A percentile compares a stretch with the other conserved stretches of the same genome.
Conservation (phyloP, 2,113 vertebrate genomes). For the Serinus canaria region DNA sequence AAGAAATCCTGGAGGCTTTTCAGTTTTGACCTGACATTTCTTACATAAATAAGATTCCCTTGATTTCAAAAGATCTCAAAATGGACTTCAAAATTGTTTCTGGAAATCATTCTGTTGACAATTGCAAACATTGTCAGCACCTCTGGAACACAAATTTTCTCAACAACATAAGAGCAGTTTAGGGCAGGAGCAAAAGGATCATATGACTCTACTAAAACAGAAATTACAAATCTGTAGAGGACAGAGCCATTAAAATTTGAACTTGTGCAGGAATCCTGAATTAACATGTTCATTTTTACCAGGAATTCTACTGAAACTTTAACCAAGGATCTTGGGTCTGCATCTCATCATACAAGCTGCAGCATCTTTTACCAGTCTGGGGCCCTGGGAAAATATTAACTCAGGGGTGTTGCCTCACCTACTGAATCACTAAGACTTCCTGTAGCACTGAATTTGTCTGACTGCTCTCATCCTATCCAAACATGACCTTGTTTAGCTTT, state of each 20-base stretch:
- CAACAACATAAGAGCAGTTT: background rate
- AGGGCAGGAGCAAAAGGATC: background rate
- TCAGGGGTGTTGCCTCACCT: background rate
- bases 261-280: background rate
- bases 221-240: background rate
- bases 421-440: constrained; percentile 15
- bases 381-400: background rate
- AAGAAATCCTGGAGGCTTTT: background rate
- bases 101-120: background rate
- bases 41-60: background rate
- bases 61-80: background rate
- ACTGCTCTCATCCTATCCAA: constrained; percentile 12
- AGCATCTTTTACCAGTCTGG: background rate
- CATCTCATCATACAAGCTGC: background rate
- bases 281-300: background rate
- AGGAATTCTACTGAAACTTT: background rate
- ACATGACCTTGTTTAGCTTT: background rate
- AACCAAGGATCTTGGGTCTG: background rate
- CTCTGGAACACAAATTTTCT: background rate
- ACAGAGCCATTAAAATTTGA: background rate
- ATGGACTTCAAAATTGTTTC: background rate
- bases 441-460: background rate
- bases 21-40: background rate
- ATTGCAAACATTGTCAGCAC: background rate
- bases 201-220: background rate